Evolutionary conservation across 2,888 invertebrate species (phyloP), one percentile per base, ranked within the genome.

Genomic region (Noctua janthina): DNA sequence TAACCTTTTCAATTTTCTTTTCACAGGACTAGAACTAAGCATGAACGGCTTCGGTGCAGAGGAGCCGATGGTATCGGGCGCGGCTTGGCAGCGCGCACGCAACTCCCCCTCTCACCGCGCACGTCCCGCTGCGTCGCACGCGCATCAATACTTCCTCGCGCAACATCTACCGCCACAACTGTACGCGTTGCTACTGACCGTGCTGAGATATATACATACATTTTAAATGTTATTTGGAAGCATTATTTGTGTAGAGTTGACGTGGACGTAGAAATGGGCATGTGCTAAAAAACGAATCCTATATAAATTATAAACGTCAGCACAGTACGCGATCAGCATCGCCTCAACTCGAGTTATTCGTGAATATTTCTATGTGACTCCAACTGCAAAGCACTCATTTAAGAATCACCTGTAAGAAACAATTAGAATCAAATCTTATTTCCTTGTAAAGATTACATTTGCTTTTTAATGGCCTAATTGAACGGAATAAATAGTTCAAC

Each of bases 31-130:
- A 91, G 96, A 96, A 76, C 93, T 96, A 71, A 96, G 93, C 88
- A 94, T 96, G 94, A 95, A 95, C 78, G 96, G 96, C 0, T 95
- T 92, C 74, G 94, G 94, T 0, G 95, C 95, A 0, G 96, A 96
- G 76, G 96, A 96, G 89, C 96, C 96, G 10, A 95, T 96, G 96
- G 96, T 96, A 35, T 97, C 96, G 0, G 96, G 96, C 0, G 97
- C 97, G 8, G 96, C 96, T 39, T 96, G 96, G 96, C 96, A 96
- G 90, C 94, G 95, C n/a, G 94, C 96, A 8, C 93, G 95, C 79
- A 93, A 92, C 88, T 83, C 91, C 0, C 93, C 93, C 0, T 89
- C 93, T 0, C 88, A 90, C 20, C 92, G 93, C 4, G 92, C 93
- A 8, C 93, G 92, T 3, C 94, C 95, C 0, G 95, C 96, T 0